Conservation (phyloP, 2,888 invertebrate species). For the Schrankia costaestrigalis region DNA sequence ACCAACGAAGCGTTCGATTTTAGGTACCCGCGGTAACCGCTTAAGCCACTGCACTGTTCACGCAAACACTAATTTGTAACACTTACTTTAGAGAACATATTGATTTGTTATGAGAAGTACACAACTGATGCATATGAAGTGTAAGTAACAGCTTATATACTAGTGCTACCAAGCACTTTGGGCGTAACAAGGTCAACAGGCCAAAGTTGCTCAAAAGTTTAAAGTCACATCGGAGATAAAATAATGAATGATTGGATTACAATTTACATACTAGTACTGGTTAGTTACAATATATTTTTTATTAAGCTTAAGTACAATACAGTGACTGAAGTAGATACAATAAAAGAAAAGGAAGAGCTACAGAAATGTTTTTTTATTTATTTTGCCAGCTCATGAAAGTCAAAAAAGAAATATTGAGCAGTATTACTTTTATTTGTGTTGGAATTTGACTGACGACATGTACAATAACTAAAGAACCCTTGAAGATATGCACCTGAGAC, state of each 20-base stretch:
- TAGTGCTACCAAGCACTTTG: slow-evolving; percentile 31
- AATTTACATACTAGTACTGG: neutral
- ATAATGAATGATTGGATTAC: slow-evolving; percentile 17
- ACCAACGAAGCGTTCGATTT: neutral
- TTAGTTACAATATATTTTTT: too few species aligned
- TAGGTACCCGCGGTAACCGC: neutral
- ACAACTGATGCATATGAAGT: slow-evolving; percentile 51
- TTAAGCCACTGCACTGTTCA: neutral
- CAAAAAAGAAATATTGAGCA: too few species aligned
- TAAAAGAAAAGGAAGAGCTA: too few species aligned
- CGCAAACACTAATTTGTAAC: neutral
- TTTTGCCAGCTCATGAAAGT: too few species aligned
- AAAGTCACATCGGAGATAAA: slow-evolving; percentile 16
- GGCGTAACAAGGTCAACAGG: slow-evolving; percentile 59
- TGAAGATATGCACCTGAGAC: too few species aligned
- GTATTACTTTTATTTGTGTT: too few species aligned
- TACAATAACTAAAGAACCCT: too few species aligned
- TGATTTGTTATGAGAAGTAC: slow-evolving; percentile 33
- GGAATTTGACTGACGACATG: too few species aligned
- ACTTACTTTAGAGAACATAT: slow-evolving; percentile 39
- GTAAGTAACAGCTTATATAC: slow-evolving; percentile 53
- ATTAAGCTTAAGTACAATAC: too few species aligned
- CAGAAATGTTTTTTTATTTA: too few species aligned
- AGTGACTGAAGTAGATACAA: too few species aligned
- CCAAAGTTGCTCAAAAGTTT: slow-evolving; percentile 38